These are phyloP conservation scores for Trichomycterus rosablanca DNA, from an alignment of 2,113 vertebrate species.

Conservation along the genomic window DNA sequence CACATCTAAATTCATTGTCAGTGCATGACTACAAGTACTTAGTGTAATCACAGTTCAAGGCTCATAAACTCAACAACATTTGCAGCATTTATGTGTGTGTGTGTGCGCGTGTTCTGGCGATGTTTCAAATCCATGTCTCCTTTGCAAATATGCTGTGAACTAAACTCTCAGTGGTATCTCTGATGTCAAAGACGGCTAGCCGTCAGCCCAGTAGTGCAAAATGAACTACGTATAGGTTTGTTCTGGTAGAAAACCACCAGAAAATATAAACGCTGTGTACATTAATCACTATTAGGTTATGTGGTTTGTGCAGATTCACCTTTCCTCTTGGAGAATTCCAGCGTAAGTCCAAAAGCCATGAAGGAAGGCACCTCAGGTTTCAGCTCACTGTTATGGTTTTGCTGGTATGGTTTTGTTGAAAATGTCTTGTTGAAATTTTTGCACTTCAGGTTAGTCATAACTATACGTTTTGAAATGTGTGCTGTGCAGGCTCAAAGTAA, in stretches of 20 bases:
- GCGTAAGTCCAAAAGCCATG: conserved; percentile 66
- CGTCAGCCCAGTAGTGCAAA: conserved; percentile 58
- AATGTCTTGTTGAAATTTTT: conserved; percentile 35
- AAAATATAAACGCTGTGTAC: neutral
- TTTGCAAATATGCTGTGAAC: conserved; percentile 68
- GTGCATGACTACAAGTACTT: conserved; percentile 31
- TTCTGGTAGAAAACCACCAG: conserved; percentile 17
- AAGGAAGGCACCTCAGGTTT: conserved; percentile 34
- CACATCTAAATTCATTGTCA: conserved; percentile 14
- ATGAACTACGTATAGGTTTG: conserved; percentile 38
- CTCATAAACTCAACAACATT: conserved; percentile 9
- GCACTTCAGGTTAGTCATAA: conserved; percentile 39
- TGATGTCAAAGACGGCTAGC: conserved; percentile 66
- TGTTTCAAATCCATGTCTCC: conserved; percentile 58
- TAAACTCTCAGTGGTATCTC: conserved; percentile 49
- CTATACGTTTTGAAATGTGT: conserved; percentile 39
- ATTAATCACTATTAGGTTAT: conserved; percentile 28
- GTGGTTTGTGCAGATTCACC: conserved; percentile 50
- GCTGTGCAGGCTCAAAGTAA: conserved; percentile 39
- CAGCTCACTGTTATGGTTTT: conserved; percentile 36
- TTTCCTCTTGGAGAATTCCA: conserved; percentile 53
- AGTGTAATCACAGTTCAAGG: neutral
- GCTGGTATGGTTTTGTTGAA: conserved; percentile 35
- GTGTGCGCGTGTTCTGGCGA: conserved; percentile 14
- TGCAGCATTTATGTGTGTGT: neutral